A percentile compares a stretch with the other conserved stretches of the same genome.
Evolutionary conservation across 1,140 invertebrate species (phyloP).

Genomic region (Drosophila neocordata): DNA sequence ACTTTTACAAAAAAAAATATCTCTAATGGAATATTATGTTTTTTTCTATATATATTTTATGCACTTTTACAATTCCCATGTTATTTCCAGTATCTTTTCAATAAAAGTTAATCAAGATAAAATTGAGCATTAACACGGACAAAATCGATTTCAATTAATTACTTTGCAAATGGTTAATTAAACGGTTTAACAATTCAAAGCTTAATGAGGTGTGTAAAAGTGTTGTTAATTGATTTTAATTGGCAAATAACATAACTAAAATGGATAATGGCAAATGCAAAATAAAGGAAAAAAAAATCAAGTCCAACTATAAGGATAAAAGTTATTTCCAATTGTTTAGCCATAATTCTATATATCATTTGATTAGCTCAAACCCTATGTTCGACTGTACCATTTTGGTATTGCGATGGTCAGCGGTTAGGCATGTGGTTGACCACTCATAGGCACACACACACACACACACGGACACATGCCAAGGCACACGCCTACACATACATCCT

Average conservation of each 20-base stretch:
- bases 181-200: background rate
- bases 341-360: background rate
- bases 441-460: background rate
- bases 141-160: slow-evolving; percentile 5
- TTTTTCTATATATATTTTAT: too few species aligned
- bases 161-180: slow-evolving; percentile 8
- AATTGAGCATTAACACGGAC: background rate
- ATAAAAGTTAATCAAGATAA: too few species aligned
- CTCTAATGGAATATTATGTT: background rate
- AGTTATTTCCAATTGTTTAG: background rate
- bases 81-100: too few species aligned
- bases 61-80: too few species aligned
- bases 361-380: background rate
- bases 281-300: too few species aligned
- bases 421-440: slow-evolving; percentile 1
- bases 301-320: background rate
- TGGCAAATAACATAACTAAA: background rate
- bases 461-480: background rate
- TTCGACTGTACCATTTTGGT: background rate
- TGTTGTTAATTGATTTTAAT: slow-evolving; percentile 3
- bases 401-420: background rate
- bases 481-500: background rate
- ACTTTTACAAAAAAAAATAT: background rate
- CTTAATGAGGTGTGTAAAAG: slow-evolving; percentile 3
- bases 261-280: background rate